A percentile compares a stretch with the other conserved stretches of the same genome.
These are phyloP conservation scores for Anolis sagrei DNA, from an alignment of 2,113 vertebrate species.

Conservation along the genomic window DNA sequence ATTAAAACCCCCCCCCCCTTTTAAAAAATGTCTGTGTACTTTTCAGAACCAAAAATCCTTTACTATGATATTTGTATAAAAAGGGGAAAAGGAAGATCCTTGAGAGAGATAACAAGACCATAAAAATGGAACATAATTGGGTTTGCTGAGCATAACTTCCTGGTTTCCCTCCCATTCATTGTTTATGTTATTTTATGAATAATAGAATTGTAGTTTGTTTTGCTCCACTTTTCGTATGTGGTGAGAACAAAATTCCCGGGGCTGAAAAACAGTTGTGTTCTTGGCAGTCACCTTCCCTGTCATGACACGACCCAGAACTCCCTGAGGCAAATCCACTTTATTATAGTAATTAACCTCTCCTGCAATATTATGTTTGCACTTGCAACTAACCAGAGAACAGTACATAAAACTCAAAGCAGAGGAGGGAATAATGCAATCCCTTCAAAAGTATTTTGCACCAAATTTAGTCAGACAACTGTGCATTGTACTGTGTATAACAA, in stretches of 20 bases:
- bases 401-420: neutral
- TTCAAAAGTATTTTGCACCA: neutral
- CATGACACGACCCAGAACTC: neutral
- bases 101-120: neutral
- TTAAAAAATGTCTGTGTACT: neutral
- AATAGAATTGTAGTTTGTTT: neutral
- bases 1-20: rapidly evolving
- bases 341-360: conserved; percentile 16
- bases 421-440: neutral
- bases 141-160: neutral
- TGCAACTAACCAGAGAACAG: conserved; percentile 5
- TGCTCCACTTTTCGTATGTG: neutral
- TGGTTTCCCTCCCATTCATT: neutral
- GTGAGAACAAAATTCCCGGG: neutral
- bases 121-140: neutral
- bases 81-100: neutral
- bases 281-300: neutral
- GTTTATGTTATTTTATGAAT: neutral
- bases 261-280: neutral
- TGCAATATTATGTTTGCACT: conserved; percentile 29
- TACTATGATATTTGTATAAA: neutral
- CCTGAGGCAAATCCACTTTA: neutral
- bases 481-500: neutral
- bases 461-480: rapidly evolving
- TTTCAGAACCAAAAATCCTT: neutral